Conservation (phyloP, 2,113 vertebrate genomes). For the Brachypteracias leptosomus region DNA sequence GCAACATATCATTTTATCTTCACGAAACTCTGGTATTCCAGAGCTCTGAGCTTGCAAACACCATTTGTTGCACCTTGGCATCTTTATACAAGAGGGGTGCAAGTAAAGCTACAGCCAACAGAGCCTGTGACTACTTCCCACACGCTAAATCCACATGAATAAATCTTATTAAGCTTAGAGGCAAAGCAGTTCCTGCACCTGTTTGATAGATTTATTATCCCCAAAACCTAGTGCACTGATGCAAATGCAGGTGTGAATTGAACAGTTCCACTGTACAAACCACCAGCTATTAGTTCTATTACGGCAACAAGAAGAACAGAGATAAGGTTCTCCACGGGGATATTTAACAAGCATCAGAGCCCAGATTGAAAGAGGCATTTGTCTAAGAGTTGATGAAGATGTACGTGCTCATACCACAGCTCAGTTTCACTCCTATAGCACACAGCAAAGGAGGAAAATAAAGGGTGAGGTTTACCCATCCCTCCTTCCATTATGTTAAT, state of each 20-base stretch:
- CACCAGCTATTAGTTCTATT: neutral
- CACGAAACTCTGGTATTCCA: neutral
- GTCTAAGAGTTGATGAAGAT: neutral
- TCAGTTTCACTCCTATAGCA: neutral
- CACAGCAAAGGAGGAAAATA: neutral
- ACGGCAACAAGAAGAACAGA: neutral
- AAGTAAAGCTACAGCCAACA: neutral
- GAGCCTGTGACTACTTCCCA: neutral
- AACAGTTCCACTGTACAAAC: neutral
- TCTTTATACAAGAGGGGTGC: neutral
- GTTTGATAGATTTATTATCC: neutral
- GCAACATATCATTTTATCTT: neutral
- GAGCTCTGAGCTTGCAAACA: neutral
- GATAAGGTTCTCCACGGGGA: neutral
- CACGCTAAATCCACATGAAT: neutral
- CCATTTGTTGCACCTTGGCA: neutral
- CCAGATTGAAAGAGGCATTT: neutral
- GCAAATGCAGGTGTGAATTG: neutral
- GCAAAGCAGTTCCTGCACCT: neutral
- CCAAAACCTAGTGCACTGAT: neutral
- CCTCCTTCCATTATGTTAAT: neutral
- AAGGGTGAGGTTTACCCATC: rapidly evolving
- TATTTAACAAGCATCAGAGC: neutral
- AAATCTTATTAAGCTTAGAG: neutral
- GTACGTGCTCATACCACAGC: neutral